phyloP scores from a whole-genome alignment of 1,140 invertebrate genomes.

The Aphaenogaster ashmeadi region DNA sequence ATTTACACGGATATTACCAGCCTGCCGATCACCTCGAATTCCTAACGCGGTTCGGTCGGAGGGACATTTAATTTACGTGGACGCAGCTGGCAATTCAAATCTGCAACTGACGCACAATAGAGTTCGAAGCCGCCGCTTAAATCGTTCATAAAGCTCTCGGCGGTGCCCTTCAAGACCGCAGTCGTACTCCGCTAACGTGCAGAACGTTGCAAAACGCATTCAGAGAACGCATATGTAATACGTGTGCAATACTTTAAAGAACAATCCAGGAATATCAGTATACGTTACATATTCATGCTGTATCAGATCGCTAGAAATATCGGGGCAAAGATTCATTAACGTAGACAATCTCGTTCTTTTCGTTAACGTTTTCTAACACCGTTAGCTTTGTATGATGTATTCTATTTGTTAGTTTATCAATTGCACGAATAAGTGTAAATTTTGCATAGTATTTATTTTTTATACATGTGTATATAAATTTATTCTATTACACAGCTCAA shows the following conservation, averaged over 20 bases:
- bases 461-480: neutral
- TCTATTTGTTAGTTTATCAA: neutral
- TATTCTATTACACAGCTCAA: no score
- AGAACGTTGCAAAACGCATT: slow-evolving; percentile 34
- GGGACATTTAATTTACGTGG: slow-evolving; percentile 67
- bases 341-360: neutral
- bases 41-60: slow-evolving; percentile 27
- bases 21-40: slow-evolving; percentile 41
- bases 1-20: slow-evolving; percentile 41
- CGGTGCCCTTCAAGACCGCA: slow-evolving; percentile 4
- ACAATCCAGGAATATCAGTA: neutral
- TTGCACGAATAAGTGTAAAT: slow-evolving; percentile 5
- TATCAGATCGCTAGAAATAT: neutral
- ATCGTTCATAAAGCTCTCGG: slow-evolving; percentile 67
- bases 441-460: neutral
- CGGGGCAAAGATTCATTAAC: neutral
- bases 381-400: neutral
- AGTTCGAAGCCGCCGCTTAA: slow-evolving; percentile 66
- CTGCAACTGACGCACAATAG: slow-evolving; percentile 75
- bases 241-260: neutral
- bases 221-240: neutral
- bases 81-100: slow-evolving; percentile 76
- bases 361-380: neutral
- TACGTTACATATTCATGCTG: neutral
- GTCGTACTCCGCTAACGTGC: neutral